phyloP scores from a whole-genome alignment of 2,113 vertebrate genomes.

The Malaclemys terrapin region DNA sequence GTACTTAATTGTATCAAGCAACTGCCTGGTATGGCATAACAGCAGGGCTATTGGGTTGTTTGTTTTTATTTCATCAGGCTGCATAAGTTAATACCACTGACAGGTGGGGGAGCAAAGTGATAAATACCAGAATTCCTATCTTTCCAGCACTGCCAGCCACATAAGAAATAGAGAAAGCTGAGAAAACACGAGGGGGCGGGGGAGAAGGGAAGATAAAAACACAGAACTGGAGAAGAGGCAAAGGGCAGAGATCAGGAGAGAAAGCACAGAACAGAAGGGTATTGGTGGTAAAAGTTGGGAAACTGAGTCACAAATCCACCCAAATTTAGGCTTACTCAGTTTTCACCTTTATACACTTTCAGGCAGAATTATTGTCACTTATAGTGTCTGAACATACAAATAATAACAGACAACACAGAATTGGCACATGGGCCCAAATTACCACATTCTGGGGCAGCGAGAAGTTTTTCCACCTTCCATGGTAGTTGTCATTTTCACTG shows the following conservation, averaged over 20 bases:
- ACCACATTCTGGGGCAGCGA: neutral
- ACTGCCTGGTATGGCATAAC: neutral
- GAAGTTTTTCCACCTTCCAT: neutral
- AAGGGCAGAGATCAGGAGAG: neutral
- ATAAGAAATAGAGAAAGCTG: neutral
- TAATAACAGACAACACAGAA: neutral
- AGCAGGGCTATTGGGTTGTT: neutral
- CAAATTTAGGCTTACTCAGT: neutral
- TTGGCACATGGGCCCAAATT: neutral
- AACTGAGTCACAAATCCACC: neutral
- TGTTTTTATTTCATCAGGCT: neutral
- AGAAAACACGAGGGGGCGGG: neutral
- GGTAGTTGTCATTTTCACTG: neutral
- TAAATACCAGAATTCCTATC: neutral
- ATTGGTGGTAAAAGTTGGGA: neutral
- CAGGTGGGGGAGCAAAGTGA: neutral
- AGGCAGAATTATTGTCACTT: neutral
- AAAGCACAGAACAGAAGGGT: neutral
- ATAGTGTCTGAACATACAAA: neutral
- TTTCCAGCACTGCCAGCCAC: neutral
- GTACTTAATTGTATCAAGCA: conserved; percentile 15
- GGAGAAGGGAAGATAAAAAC: neutral
- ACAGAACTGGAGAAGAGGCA: neutral
- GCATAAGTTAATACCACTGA: neutral
- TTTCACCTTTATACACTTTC: neutral